phyloP scores from a whole-genome alignment of 2,113 vertebrate genomes.

The Paradoxurus hermaphroditus region DNA sequence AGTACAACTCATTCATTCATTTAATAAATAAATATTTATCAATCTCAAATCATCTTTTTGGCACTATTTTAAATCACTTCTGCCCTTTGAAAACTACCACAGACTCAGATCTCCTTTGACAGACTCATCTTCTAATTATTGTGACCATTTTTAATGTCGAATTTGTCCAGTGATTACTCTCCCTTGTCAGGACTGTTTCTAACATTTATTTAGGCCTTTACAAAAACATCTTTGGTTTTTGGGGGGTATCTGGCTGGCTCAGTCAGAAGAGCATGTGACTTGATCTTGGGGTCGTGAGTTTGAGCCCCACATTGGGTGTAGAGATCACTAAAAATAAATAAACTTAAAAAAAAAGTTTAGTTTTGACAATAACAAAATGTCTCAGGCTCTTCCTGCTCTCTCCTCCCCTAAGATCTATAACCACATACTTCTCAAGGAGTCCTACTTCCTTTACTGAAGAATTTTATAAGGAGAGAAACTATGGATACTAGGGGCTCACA shows the following conservation, averaged over 20 bases:
- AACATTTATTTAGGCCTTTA: not conserved
- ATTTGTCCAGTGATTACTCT: not conserved
- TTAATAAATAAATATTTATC: not conserved
- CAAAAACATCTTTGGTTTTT: slow-evolving; percentile 7
- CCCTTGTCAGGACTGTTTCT: not conserved
- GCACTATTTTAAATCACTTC: not conserved
- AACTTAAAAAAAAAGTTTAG: not conserved
- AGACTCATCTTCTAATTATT: not conserved
- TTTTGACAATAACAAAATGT: not conserved
- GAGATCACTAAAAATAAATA: not conserved
- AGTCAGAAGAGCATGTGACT: not conserved
- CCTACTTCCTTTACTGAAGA: not conserved
- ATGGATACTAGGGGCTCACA: not conserved
- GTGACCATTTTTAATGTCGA: not conserved
- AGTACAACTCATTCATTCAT: not conserved
- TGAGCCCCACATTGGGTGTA: not conserved
- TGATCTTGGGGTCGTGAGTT: not conserved
- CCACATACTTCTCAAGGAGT: not conserved
- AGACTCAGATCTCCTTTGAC: not conserved
- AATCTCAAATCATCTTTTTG: not conserved
- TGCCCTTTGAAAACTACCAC: not conserved
- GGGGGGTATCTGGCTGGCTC: not conserved
- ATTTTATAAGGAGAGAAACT: not conserved
- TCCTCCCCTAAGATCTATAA: not conserved
- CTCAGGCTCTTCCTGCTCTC: not conserved